Evolutionary conservation across 2,113 vertebrate genomes (phyloP).

Genomic region (Tretioscincus oriximinensis): DNA sequence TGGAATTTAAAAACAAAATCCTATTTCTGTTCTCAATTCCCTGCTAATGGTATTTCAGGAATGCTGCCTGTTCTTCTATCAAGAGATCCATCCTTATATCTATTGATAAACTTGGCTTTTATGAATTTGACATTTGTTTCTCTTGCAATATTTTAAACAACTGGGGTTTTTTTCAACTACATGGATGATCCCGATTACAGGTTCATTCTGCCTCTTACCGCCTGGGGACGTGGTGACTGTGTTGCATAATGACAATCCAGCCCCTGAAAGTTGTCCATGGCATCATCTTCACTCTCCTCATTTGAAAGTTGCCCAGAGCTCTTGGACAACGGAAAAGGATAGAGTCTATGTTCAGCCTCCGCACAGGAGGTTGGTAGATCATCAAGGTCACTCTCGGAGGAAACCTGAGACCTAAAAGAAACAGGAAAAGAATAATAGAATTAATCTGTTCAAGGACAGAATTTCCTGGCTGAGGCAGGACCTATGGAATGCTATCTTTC

Average conservation of each 20-base stretch:
- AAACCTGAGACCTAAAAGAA: conserved; percentile 64
- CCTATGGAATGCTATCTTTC: not conserved
- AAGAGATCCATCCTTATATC: too few relatives aligned
- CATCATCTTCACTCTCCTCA: conserved; percentile 87
- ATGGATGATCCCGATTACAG: not conserved
- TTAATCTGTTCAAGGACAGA: rapidly evolving
- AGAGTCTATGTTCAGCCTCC: conserved; percentile 69
- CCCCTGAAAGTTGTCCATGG: conserved; percentile 68
- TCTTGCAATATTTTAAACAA: not conserved
- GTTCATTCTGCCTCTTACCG: conserved; percentile 69
- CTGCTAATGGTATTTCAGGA: too few relatives aligned
- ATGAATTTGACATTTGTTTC: too few relatives aligned
- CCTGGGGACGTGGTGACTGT: conserved; percentile 82
- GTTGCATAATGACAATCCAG: conserved; percentile 76
- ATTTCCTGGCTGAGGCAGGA: not conserved
- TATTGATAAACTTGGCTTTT: too few relatives aligned
- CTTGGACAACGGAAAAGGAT: conserved; percentile 74
- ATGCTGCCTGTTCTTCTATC: too few relatives aligned
- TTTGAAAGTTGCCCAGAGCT: conserved; percentile 79
- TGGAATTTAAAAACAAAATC: too few relatives aligned
- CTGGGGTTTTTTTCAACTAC: not conserved
- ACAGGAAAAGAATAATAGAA: not conserved
- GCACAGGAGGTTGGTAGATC: conserved; percentile 70
- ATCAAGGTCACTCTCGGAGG: conserved; percentile 77
- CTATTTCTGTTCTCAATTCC: too few relatives aligned